Base-by-base conservation (phyloP, 1,140 invertebrate species). In the Eubasilissa regina region DNA sequence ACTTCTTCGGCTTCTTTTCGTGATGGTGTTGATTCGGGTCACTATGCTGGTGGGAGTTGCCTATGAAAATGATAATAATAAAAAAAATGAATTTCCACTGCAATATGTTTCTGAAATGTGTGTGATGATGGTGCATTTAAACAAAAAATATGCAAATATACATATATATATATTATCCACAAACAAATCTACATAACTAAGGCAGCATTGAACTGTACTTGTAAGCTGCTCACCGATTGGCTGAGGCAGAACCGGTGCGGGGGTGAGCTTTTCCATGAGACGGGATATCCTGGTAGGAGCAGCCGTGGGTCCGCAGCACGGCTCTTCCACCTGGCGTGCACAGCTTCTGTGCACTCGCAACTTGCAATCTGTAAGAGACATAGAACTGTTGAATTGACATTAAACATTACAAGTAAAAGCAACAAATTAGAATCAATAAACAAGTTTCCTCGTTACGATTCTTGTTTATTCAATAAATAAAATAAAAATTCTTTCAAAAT, bases 261-360 rank as follows among this genome's bases (percentile, higher is more conserved):
- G 70, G 13, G 68, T 53, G 9, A 82, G 51, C 83, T 92, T 91
- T 82, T 94, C 94, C 92, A 95, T 95, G 72, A 95, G 87, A 87
- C 94, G 92, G 79, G 92, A 94, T 81, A 95, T 93, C 76, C 93
- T 87, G 86, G 92, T 93, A 80, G 92, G 90, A 35, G 88, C 88
- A 76, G 92, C 66, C 60, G 94, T 88, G 78, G 95, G 94, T 7
- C 96, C 94, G 13, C 95, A 94, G 86, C 96, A 97, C 83, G 90
- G 92, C 86, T 98, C 96, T 81, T 97, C 95, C 74, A 97, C 92
- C 10, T 92, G 88, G 85, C 93, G 93, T 19, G 95, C 93, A 89
- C 97, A 98, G 68, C 90, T 88, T 83, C 96, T 93, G 90, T 98
- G 97, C 83, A 98, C 93, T 84, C 96, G 96, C 82, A 97, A 91